These are phyloP conservation scores for Idaea straminata DNA, from an alignment of 2,888 invertebrate genomes.

Conservation along the genomic window DNA sequence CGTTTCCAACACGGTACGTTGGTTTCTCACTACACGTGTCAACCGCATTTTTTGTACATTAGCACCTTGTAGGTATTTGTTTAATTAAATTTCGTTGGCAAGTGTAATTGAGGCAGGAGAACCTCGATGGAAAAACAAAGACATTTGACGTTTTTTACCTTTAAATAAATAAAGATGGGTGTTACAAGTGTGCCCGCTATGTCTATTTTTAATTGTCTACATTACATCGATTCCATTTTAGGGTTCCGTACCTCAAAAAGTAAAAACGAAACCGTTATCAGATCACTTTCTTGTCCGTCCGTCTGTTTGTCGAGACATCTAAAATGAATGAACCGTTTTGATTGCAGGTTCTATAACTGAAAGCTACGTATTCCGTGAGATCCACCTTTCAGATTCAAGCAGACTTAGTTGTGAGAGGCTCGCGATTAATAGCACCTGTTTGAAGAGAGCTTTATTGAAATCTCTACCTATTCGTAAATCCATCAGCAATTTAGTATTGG, in stretches of 20 bases:
- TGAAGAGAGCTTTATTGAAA: not conserved
- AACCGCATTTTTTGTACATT: conserved; percentile 1
- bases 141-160: no score
- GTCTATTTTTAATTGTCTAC: no score
- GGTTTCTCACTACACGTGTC: conserved; percentile 6
- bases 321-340: no score
- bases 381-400: not conserved
- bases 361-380: not conserved
- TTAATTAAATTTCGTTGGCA: not conserved
- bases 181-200: no score
- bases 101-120: not conserved
- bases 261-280: no score
- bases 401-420: not conserved
- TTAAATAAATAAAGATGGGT: no score
- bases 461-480: not conserved
- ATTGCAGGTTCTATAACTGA: not conserved
- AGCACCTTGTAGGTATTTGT: not conserved
- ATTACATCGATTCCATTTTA: no score
- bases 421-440: not conserved
- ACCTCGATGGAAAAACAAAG: not conserved
- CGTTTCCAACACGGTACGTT: not conserved
- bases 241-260: no score
- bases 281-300: no score
- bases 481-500: not conserved
- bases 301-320: no score